Percentiles rank a stretch among this genome's conserved stretches.
phyloP scores from a whole-genome alignment of 2,888 invertebrate species.

The Nymphalis c-album region DNA sequence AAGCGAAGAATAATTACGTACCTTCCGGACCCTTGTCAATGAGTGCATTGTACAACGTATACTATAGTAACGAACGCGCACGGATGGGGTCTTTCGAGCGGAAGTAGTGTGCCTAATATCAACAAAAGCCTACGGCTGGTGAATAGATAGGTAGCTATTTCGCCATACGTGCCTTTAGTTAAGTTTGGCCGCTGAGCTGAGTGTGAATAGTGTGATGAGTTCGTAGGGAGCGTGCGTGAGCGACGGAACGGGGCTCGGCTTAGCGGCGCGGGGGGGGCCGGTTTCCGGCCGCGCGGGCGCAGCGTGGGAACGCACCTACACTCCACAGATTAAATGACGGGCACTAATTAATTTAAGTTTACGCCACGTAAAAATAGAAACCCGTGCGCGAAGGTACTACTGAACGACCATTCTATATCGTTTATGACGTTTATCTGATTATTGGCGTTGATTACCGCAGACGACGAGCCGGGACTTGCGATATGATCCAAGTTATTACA shows the following conservation, averaged over 20 bases:
- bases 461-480: constrained; percentile 10
- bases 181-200: constrained; percentile 73
- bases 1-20: constrained; percentile 45
- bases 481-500: constrained; percentile 19
- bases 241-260: constrained; percentile 69
- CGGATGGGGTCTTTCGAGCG: constrained; percentile 38
- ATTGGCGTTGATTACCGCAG: constrained; percentile 12
- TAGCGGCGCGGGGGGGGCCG: constrained; percentile 57
- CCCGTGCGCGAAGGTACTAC: constrained; percentile 45
- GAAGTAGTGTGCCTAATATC: constrained; percentile 65
- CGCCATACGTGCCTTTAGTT: constrained; percentile 62
- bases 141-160: constrained; percentile 47
- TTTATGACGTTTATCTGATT: constrained; percentile 13
- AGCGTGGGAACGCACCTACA: constrained; percentile 79
- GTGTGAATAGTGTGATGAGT: constrained; percentile 47
- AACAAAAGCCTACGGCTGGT: constrained; percentile 50
- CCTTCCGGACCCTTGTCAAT: constrained; percentile 53
- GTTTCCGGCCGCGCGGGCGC: constrained; percentile 75
- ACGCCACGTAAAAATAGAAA: constrained; percentile 64
- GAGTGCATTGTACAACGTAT: constrained; percentile 19
- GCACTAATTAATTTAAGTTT: constrained; percentile 77
- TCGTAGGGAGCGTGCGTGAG: constrained; percentile 71
- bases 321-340: constrained; percentile 74
- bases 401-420: not conserved
- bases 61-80: constrained; percentile 43